These are phyloP conservation scores for Novumbra hubbsi DNA, from an alignment of 2,797 vertebrate species.

Conservation along the genomic window DNA sequence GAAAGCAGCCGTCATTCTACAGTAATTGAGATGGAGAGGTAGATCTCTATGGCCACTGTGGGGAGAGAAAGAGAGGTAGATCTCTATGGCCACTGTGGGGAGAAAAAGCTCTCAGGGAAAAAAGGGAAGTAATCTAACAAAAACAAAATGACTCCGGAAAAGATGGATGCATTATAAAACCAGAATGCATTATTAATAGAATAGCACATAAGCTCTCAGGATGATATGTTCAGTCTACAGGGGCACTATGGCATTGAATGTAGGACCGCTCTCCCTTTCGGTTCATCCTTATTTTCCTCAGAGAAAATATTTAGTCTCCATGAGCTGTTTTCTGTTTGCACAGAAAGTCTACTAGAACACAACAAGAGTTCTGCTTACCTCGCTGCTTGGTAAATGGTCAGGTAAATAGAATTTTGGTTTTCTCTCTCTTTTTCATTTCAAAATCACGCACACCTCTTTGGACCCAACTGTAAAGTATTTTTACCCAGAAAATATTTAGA, in stretches of 20 bases:
- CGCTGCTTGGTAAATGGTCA: constrained; percentile 25
- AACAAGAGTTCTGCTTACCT: constrained; percentile 22
- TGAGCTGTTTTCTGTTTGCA: constrained; percentile 29
- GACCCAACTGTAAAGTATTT: constrained; percentile 55
- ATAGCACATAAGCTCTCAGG: constrained; percentile 38
- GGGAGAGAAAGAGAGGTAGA: constrained; percentile 62
- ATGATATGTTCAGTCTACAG: constrained; percentile 31
- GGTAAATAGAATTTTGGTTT: constrained; percentile 41
- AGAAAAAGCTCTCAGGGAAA: constrained; percentile 45
- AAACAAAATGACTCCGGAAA: constrained; percentile 55
- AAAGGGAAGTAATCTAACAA: constrained; percentile 41
- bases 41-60: constrained; percentile 63
- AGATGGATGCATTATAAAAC: constrained; percentile 45
- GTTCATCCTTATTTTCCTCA: not conserved
- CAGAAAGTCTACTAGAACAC: constrained; percentile 18
- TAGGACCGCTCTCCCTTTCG: constrained; percentile 23
- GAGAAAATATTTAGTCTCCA: constrained; percentile 34
- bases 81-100: constrained; percentile 61
- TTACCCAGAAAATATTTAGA: constrained; percentile 47
- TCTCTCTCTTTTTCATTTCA: constrained; percentile 43
- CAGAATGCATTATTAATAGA: constrained; percentile 59
- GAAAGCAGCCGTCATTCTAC: constrained; percentile 63
- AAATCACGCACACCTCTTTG: constrained; percentile 48
- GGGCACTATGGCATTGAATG: constrained; percentile 35
- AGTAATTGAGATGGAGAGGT: constrained; percentile 64